Percentiles rank a stretch among this genome's conserved stretches.
Conservation (phyloP, 2,113 vertebrate genomes). For the Heterocephalus glaber region DNA sequence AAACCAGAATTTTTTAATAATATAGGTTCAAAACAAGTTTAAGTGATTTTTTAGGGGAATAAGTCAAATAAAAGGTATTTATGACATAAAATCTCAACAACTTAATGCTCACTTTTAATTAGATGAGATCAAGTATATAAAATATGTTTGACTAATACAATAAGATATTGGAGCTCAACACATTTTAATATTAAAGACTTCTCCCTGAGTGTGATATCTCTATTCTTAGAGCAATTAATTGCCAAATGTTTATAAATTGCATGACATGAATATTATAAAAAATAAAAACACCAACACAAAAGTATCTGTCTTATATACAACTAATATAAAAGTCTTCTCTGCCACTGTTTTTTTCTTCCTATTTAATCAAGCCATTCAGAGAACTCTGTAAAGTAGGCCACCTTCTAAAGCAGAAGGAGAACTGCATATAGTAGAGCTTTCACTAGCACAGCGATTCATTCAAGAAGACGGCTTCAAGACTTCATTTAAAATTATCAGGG, state of each 20-base stretch:
- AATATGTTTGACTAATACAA: neutral
- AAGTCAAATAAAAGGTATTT: neutral
- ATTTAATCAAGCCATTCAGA: constrained; percentile 57
- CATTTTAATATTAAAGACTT: constrained; percentile 20
- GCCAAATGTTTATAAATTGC: constrained; percentile 46
- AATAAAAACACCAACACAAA: constrained; percentile 46
- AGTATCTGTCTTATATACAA: neutral
- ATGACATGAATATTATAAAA: constrained; percentile 16
- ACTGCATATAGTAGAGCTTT: constrained; percentile 70
- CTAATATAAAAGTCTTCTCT: neutral
- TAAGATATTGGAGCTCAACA: neutral
- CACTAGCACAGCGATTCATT: constrained; percentile 83
- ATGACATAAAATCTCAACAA: neutral
- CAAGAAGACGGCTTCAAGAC: constrained; percentile 84
- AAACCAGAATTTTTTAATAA: neutral
- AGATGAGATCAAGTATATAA: neutral
- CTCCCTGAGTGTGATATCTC: neutral
- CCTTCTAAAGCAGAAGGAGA: constrained; percentile 67
- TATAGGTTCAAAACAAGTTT: neutral
- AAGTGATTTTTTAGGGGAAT: neutral
- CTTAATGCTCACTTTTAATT: neutral
- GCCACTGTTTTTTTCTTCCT: neutral
- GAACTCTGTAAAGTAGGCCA: constrained; percentile 84
- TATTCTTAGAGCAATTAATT: neutral
- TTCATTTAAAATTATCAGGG: constrained; percentile 89